Conservation (phyloP, 2,797 vertebrate species). For the Morelia viridis region DNA sequence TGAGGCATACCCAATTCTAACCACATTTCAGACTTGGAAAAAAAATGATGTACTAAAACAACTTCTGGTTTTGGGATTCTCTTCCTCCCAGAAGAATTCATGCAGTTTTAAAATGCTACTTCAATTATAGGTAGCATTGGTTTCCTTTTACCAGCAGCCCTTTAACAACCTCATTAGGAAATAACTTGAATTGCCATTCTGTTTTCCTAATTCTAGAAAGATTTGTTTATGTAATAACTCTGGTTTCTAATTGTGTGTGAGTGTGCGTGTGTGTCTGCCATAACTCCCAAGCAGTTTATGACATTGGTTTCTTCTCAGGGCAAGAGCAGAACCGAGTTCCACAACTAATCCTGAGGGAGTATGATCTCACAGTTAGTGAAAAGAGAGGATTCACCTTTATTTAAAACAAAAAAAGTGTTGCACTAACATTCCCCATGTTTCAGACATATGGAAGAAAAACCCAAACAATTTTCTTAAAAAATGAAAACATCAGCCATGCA, state of each 20-base stretch:
- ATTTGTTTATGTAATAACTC: background rate
- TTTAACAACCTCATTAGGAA: background rate
- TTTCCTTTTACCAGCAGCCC: background rate
- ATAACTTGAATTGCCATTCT: background rate
- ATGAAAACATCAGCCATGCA: background rate
- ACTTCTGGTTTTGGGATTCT: background rate
- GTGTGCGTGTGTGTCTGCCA: background rate
- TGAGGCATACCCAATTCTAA: background rate
- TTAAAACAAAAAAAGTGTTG: background rate
- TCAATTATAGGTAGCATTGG: background rate
- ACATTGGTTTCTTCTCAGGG: background rate
- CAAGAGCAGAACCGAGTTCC: background rate
- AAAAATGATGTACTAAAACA: background rate
- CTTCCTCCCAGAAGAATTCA: background rate
- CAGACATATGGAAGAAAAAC: background rate
- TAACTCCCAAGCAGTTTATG: background rate
- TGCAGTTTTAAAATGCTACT: background rate
- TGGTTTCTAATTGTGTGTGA: background rate
- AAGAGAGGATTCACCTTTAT: background rate
- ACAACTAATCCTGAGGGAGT: background rate
- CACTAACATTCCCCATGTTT: background rate
- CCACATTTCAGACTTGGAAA: background rate
- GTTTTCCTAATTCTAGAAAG: background rate
- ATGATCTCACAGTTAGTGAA: background rate
- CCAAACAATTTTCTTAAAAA: background rate